phyloP scores from a whole-genome alignment of 1,140 invertebrate species.

The Microplitis demolitor region DNA sequence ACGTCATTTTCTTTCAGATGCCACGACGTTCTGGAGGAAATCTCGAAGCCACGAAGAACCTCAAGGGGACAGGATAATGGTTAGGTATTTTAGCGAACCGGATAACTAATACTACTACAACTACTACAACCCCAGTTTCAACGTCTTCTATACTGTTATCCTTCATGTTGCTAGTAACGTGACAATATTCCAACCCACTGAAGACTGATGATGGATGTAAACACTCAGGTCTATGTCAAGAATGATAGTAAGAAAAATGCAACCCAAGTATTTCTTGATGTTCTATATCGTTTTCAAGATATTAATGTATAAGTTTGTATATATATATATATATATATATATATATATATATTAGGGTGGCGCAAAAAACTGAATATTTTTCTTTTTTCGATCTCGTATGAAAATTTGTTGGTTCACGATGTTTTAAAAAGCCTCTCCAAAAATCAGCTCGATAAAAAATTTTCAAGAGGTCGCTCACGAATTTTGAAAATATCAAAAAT shows the following conservation, averaged over 20 bases:
- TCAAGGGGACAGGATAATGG: background rate
- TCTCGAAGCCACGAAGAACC: background rate
- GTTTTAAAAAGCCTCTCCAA: no score
- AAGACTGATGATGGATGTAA: constrained; percentile 19
- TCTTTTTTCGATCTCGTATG: no score
- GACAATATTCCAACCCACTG: constrained; percentile 9
- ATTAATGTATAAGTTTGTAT: background rate
- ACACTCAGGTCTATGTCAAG: background rate
- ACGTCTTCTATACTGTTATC: no score
- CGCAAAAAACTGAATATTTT: no score
- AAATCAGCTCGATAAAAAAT: no score
- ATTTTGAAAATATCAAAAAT: no score
- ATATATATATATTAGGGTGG: no score
- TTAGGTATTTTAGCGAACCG: constrained; percentile 14
- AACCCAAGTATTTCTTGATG: background rate
- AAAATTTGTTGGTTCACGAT: no score
- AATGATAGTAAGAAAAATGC: constrained; percentile 5
- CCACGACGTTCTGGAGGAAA: background rate
- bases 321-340: no score
- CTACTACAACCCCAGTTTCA: background rate
- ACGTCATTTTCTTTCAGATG: background rate
- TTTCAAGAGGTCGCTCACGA: no score
- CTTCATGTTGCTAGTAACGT: background rate
- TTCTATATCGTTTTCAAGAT: background rate
- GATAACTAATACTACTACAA: background rate